phyloP scores from a whole-genome alignment of 2,888 invertebrate genomes.

The Elaeidobius kamerunicus region DNA sequence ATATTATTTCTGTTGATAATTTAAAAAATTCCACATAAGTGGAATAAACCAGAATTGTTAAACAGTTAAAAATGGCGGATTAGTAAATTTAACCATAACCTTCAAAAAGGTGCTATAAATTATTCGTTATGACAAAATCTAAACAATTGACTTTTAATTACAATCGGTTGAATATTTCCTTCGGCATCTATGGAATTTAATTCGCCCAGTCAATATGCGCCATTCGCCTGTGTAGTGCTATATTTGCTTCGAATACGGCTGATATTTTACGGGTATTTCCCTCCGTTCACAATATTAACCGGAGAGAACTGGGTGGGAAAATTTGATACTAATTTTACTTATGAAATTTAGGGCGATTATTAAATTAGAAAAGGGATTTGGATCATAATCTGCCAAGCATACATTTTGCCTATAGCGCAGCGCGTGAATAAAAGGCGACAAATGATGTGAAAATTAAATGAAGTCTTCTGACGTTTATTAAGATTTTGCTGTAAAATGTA shows the following conservation, averaged over 20 bases:
- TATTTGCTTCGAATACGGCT: conserved; percentile 4
- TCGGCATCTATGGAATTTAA: conserved; percentile 7
- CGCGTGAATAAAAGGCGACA: background rate
- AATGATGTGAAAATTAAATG: background rate
- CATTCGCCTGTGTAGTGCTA: background rate
- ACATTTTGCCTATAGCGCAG: background rate
- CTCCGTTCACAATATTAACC: conserved; percentile 7
- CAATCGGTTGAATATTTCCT: conserved; percentile 8
- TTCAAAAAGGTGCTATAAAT: no score
- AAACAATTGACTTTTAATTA: no score
- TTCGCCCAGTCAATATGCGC: conserved; percentile 5
- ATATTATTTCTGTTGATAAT: no score
- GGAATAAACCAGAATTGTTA: no score
- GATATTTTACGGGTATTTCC: conserved; percentile 8
- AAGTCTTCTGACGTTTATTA: background rate
- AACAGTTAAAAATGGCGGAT: no score
- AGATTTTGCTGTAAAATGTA: background rate
- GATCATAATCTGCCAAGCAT: background rate
- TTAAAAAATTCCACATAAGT: no score
- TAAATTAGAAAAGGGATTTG: conserved; percentile 3
- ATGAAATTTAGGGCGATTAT: conserved; percentile 5
- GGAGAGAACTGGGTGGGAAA: conserved; percentile 8
- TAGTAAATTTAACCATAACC: no score
- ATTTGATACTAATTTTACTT: conserved; percentile 9
- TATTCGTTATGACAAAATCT: no score